Percentiles rank a stretch among this genome's conserved stretches.
These are phyloP conservation scores for Nothobranchius kuhntae DNA, from an alignment of 2,113 vertebrate genomes.

Conservation along the genomic window DNA sequence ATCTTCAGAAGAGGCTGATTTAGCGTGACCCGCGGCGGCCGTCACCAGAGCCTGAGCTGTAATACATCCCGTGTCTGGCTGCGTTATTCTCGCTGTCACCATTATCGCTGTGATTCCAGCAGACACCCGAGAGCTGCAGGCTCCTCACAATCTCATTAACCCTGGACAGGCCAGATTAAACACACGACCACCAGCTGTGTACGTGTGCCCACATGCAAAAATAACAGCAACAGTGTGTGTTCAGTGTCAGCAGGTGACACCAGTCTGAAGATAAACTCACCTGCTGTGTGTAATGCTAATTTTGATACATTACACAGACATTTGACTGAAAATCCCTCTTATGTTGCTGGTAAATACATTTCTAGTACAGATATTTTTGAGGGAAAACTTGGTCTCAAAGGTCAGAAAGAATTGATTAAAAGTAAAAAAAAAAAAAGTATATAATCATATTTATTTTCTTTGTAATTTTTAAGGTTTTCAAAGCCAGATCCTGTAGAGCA, in stretches of 20 bases:
- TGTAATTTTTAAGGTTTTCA: too few species aligned
- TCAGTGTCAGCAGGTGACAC: slow-evolving; percentile 33
- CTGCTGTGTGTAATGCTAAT: not conserved
- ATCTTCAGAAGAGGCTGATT: slow-evolving; percentile 32
- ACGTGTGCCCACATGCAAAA: slow-evolving; percentile 22
- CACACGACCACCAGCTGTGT: not conserved
- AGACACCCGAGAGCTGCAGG: slow-evolving; percentile 45
- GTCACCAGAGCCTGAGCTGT: slow-evolving; percentile 35
- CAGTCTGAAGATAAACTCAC: slow-evolving; percentile 1
- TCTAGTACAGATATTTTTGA: too few species aligned
- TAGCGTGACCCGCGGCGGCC: slow-evolving; percentile 48
- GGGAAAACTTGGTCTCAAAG: too few species aligned
- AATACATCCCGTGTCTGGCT: slow-evolving; percentile 59
- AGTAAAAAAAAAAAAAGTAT: too few species aligned
- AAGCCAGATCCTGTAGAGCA: too few species aligned
- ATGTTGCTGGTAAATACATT: too few species aligned
- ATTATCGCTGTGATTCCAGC: slow-evolving; percentile 48
- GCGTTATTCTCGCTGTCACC: slow-evolving; percentile 38
- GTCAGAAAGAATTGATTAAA: too few species aligned
- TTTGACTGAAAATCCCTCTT: too few species aligned
- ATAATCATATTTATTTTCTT: too few species aligned
- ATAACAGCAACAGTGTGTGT: slow-evolving; percentile 41
- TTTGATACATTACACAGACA: not conserved
- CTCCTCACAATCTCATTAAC: slow-evolving; percentile 70
- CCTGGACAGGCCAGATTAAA: slow-evolving; percentile 42